Evolutionary conservation across 2,888 invertebrate genomes (phyloP).

Genomic region (Iphiclides podalirius): DNA sequence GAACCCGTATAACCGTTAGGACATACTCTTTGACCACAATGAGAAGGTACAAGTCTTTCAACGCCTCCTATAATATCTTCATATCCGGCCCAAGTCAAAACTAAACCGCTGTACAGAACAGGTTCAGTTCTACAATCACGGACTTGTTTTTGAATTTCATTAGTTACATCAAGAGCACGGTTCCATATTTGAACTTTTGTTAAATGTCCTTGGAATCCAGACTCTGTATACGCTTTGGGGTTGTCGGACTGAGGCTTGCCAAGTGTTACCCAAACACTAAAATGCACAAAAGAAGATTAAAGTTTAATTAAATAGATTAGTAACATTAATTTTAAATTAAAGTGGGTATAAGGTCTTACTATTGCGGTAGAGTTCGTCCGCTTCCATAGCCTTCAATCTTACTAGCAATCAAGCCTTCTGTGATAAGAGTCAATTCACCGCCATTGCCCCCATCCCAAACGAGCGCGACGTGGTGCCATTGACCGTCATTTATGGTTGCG

Average conservation of each 20-base stretch:
- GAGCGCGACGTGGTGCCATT: slow-evolving; percentile 97
- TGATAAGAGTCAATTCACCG: slow-evolving; percentile 92
- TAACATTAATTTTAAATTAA: background rate
- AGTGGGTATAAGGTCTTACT: slow-evolving; percentile 87
- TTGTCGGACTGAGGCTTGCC: slow-evolving; percentile 93
- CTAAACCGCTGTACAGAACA: slow-evolving; percentile 90
- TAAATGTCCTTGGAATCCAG: slow-evolving; percentile 96
- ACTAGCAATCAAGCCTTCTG: slow-evolving; percentile 97
- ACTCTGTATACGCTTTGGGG: slow-evolving; percentile 90
- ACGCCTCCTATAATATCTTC: slow-evolving; percentile 93
- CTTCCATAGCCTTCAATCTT: slow-evolving; percentile 93
- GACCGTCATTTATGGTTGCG: slow-evolving; percentile 96
- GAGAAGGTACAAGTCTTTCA: slow-evolving; percentile 93
- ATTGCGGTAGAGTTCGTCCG: slow-evolving; percentile 89
- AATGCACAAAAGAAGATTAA: slow-evolving; percentile 37
- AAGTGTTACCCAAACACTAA: slow-evolving; percentile 93
- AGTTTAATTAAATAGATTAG: background rate
- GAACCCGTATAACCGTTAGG: slow-evolving; percentile 92
- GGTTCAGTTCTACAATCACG: slow-evolving; percentile 95
- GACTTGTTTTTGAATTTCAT: slow-evolving; percentile 96
- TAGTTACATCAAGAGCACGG: slow-evolving; percentile 92
- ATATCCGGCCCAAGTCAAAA: slow-evolving; percentile 96
- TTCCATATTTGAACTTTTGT: slow-evolving; percentile 98
- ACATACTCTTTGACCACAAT: slow-evolving; percentile 94
- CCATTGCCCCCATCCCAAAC: slow-evolving; percentile 95